A percentile compares a stretch with the other conserved stretches of the same genome.
phyloP scores from a whole-genome alignment of 1,140 invertebrate species.

The Calephelis virginiensis region DNA sequence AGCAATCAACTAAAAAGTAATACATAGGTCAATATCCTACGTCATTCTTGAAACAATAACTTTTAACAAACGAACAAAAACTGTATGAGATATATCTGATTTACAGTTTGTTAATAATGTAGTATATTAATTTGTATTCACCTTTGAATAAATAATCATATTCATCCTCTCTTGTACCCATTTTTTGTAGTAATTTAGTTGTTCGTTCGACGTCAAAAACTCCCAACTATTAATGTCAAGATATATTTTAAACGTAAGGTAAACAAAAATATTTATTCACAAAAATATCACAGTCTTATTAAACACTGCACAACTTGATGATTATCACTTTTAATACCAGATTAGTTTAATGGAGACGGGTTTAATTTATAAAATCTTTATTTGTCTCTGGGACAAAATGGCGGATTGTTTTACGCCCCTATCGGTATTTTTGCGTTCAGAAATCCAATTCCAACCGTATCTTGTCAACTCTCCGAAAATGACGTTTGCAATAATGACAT shows the following conservation, averaged over 20 bases:
- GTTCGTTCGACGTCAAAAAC: conserved; percentile 73
- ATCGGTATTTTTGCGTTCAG: conserved; percentile 47
- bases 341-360: conserved; percentile 63
- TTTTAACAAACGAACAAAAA: conserved; percentile 32
- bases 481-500: conserved; percentile 20
- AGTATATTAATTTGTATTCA: conserved; percentile 69
- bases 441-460: conserved; percentile 32
- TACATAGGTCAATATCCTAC: conserved; percentile 36
- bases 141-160: conserved; percentile 99
- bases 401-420: conserved; percentile 75
- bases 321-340: conserved; percentile 63
- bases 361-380: conserved; percentile 63
- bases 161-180: conserved; percentile 98
- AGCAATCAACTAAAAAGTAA: conserved; percentile 22
- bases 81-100: conserved; percentile 16
- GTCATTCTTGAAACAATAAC: conserved; percentile 43
- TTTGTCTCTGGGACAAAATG: conserved; percentile 72
- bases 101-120: neutral
- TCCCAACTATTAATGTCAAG: conserved; percentile 69
- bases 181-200: conserved; percentile 79
- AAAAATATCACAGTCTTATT: conserved; percentile 72
- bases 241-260: conserved; percentile 41
- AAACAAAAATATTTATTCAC: conserved; percentile 74
- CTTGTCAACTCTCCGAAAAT: conserved; percentile 21
- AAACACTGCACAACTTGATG: conserved; percentile 66